Evolutionary conservation across 2,888 invertebrate genomes (phyloP), one percentile per base, ranked within the genome.

Genomic region (Odontothrips loti): DNA sequence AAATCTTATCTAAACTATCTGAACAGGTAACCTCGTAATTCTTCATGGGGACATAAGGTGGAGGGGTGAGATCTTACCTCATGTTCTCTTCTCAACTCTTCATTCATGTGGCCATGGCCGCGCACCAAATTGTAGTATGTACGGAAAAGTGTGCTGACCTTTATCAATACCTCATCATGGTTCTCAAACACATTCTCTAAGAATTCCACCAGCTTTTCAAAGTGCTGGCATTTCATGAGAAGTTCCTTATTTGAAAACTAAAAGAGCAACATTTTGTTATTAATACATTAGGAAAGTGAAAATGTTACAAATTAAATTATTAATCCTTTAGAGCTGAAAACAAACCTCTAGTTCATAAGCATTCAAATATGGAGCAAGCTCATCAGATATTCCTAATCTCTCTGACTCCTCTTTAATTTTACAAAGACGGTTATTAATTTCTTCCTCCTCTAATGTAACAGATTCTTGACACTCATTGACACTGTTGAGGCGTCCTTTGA

Each of bases 71-170:
- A 43, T 80, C 82, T 82, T 82, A 91, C 90, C 47, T 91, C 86
- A 83, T 92, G 93, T 82, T 92, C 90, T 0, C 87, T 86, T 0
- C 89, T 89, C 84, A 92, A 86, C 0, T 89, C 87, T 0, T 91
- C 90, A 0, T 92, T 91, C 1, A 89, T 88, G 80, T 89, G 89
- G 34, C 90, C 91, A 82, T 91, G 90, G 0, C 91, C 92, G 85
- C 90, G 89, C 9, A 93, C 87, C 0, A 90, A 89, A 20, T 90
- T 86, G 84, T 91, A 92, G 79, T 91, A 89, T 80, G 90, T 90
- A 82, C 90, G 90, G 9, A 92, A 86, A 84, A 91, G 88, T 1
- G 85, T 86, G 0, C 90, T 89, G 88, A 91, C 89, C 23, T 88
- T 88, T 81, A 87, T 88, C 83, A 89, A 68, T 89, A 88, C 81